Percentiles rank a stretch among this genome's conserved stretches.
Conservation (phyloP, 2,888 invertebrate species). For the Lissonota sp. region DNA sequence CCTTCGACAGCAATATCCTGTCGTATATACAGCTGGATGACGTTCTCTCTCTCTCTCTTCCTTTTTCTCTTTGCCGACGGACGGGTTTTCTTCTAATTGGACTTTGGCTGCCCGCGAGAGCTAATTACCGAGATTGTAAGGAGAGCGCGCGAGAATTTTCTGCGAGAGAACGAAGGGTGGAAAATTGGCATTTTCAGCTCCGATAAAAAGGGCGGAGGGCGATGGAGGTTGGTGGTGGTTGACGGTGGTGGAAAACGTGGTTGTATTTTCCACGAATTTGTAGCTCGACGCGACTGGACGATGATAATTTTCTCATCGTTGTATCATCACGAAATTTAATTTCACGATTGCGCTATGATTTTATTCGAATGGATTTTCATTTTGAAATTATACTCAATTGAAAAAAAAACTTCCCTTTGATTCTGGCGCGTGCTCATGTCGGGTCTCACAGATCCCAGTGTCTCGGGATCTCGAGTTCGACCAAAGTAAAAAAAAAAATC, state of each 20-base stretch:
- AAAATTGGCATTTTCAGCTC: slow-evolving; percentile 40
- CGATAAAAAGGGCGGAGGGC: slow-evolving; percentile 2
- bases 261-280: slow-evolving; percentile 41
- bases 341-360: slow-evolving; percentile 20
- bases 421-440: slow-evolving; percentile 80
- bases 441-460: slow-evolving; percentile 74
- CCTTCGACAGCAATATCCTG: slow-evolving; percentile 58
- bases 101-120: slow-evolving; percentile 59
- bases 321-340: slow-evolving; percentile 42
- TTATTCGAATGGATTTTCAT: slow-evolving; percentile 17
- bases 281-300: slow-evolving; percentile 23
- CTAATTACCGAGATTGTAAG: slow-evolving; percentile 65
- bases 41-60: slow-evolving; percentile 4
- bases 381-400: slow-evolving; percentile 80
- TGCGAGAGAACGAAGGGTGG: slow-evolving; percentile 47
- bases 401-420: slow-evolving; percentile 76
- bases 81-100: slow-evolving; percentile 59
- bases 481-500: slow-evolving; percentile 73
- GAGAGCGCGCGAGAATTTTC: slow-evolving; percentile 58
- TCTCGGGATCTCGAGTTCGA: slow-evolving; percentile 82
- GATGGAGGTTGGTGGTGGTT: slow-evolving; percentile 24
- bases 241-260: slow-evolving; percentile 18
- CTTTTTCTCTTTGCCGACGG: slow-evolving; percentile 29
- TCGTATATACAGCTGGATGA: slow-evolving; percentile 26
- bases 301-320: slow-evolving; percentile 45